Evolutionary conservation across 2,113 vertebrate species (phyloP), one percentile per base, ranked within the genome.

Genomic region (Lampris incognitus): DNA sequence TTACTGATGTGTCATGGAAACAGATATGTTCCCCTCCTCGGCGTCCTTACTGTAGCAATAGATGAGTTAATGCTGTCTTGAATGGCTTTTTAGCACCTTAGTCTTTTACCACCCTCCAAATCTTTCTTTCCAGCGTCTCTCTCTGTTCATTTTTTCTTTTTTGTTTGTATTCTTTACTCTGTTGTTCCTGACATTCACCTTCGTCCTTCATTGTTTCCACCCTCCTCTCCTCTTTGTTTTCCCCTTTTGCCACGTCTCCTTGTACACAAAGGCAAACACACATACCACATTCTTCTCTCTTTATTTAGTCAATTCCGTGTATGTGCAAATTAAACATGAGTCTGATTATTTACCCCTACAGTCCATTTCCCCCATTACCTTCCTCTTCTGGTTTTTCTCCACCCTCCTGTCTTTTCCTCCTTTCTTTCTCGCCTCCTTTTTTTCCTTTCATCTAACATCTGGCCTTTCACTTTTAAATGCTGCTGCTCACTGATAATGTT

Each of bases 381-480:
- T 69, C 93, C 42, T 44, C 49, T 60, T 5, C 54, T 24, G 24
- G 24, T 2, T 56, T 93, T 93, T 95, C 94, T 95, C 95, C 95
- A 94, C 64, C 61, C 93, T 94, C 95, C 94, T 24, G 24, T 24
- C 24, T 24, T 24, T 24, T 24, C 24, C 24, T 24, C 24, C 24
- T 24, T 24, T 24, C 24, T 24, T 95, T 95, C 94, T 94, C 93
- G 95, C 95, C 95, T 94, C 94, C 69, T 87, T 81, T 85, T 93
- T 91, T 93, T 38, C 85, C 93, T 88, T 81, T 94, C 90, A 93
- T 90, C 91, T 81, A 95, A 96, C 95, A 96, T 97, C 96, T 97
- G 96, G 85, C 92, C 93, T 95, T 96, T 96, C 95, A 96, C 89
- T 96, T 96, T 95, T 96, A 96, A 91, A 90, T 92, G 83, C 50